phyloP scores from a whole-genome alignment of 2,888 invertebrate genomes.

The Macrosoma leucophasiata region DNA sequence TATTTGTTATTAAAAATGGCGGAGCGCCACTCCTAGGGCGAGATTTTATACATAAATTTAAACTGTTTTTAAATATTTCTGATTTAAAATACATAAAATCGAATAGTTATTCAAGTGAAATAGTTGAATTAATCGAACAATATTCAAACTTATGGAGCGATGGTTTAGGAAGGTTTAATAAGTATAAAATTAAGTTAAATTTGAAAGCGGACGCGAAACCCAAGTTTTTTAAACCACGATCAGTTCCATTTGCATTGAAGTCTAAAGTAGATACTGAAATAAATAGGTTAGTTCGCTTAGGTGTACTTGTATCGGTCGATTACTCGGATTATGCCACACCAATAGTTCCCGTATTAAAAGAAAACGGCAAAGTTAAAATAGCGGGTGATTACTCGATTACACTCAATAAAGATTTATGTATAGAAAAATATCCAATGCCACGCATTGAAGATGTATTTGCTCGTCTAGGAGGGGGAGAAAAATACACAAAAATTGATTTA shows the following conservation, averaged over 20 bases:
- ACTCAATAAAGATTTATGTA: constrained; percentile 18
- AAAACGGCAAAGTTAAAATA: constrained; percentile 12
- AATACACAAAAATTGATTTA: constrained; percentile 19
- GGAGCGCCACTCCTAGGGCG: constrained; percentile 21
- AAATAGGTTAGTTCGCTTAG: constrained; percentile 10
- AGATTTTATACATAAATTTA: constrained; percentile 22
- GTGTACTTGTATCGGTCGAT: constrained; percentile 11
- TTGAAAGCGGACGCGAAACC: constrained; percentile 20
- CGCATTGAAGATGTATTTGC: constrained; percentile 4
- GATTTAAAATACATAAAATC: not conserved
- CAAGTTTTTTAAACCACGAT: constrained; percentile 19
- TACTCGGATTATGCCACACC: constrained; percentile 19
- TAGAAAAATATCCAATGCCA: constrained; percentile 14
- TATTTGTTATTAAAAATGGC: constrained; percentile 25
- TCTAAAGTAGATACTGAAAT: constrained; percentile 11
- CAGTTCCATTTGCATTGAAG: constrained; percentile 13
- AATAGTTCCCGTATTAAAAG: constrained; percentile 18
- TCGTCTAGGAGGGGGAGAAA: constrained; percentile 11
- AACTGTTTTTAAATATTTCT: constrained; percentile 5
- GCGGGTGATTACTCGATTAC: constrained; percentile 19
- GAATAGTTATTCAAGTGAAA: constrained; percentile 2
- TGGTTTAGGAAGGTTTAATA: constrained; percentile 14
- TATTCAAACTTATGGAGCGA: constrained; percentile 18
- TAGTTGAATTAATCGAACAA: not conserved
- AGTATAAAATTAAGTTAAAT: constrained; percentile 13